phyloP scores from a whole-genome alignment of 2,113 vertebrate species.

The Spheniscus mendiculus region DNA sequence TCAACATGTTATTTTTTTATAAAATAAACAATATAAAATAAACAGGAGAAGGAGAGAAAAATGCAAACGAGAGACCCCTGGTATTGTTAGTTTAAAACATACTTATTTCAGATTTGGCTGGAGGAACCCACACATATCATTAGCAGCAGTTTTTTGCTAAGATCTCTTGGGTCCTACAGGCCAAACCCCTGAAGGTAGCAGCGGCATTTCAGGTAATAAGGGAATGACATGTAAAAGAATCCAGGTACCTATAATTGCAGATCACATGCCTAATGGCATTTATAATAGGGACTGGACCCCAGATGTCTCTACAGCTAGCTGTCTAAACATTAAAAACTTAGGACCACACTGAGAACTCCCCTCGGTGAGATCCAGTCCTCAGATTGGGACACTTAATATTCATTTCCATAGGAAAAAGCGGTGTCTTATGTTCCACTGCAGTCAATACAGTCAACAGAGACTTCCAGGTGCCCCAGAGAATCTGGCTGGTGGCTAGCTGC shows the following conservation, averaged over 20 bases:
- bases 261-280: too few relatives aligned
- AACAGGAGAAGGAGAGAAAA: neutral
- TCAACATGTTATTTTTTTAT: neutral
- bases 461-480: neutral
- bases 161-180: neutral
- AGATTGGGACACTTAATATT: neutral
- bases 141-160: neutral
- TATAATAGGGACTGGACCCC: neutral
- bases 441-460: neutral
- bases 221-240: neutral
- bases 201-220: neutral
- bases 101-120: neutral
- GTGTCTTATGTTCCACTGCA: neutral
- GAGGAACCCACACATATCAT: neutral
- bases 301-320: neutral
- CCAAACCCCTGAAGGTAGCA: neutral
- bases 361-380: neutral
- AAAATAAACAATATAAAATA: neutral
- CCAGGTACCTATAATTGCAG: neutral
- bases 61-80: neutral
- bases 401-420: neutral
- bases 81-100: neutral
- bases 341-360: rapidly evolving
- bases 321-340: neutral
- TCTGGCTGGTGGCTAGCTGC: neutral